A percentile compares a stretch with the other conserved stretches of the same genome.
phyloP scores from a whole-genome alignment of 2,797 vertebrate genomes.

The Acipenser ruthenus region DNA sequence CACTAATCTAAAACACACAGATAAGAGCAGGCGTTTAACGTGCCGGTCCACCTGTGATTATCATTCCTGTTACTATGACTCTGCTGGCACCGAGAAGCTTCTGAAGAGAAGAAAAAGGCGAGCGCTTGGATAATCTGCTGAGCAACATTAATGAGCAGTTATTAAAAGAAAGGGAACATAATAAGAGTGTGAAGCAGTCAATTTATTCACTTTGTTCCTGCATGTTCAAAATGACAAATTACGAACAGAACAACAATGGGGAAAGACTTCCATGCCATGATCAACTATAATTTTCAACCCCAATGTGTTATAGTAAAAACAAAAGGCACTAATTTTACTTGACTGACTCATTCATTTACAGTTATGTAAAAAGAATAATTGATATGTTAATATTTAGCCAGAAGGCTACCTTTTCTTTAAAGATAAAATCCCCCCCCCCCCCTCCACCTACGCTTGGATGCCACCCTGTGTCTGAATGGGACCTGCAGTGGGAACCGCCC shows the following conservation, averaged over 20 bases:
- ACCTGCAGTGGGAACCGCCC: slow-evolving; percentile 39
- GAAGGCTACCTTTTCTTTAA: slow-evolving; percentile 47
- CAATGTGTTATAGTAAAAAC: slow-evolving; percentile 73
- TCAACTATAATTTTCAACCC: slow-evolving; percentile 69
- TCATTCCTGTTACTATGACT: slow-evolving; percentile 47
- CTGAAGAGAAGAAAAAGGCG: slow-evolving; percentile 52
- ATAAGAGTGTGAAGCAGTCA: slow-evolving; percentile 77
- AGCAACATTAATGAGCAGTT: slow-evolving; percentile 80
- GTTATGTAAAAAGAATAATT: slow-evolving; percentile 66
- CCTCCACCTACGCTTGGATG: no score
- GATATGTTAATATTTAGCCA: slow-evolving; percentile 65
- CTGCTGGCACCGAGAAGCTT: slow-evolving; percentile 60
- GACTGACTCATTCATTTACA: slow-evolving; percentile 70
- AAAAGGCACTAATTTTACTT: slow-evolving; percentile 72
- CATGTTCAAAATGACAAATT: slow-evolving; percentile 71
- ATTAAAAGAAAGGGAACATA: slow-evolving; percentile 69
- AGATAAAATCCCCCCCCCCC: slow-evolving; percentile 10
- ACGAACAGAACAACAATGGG: slow-evolving; percentile 69
- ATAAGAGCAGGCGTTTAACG: not conserved
- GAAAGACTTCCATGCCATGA: slow-evolving; percentile 55
- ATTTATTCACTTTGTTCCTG: slow-evolving; percentile 79
- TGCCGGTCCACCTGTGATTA: slow-evolving; percentile 9
- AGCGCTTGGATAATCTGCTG: slow-evolving; percentile 62
- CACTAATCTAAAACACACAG: not conserved
- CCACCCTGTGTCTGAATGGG: slow-evolving; percentile 25